phyloP scores from a whole-genome alignment of 2,113 vertebrate genomes.

The Trichomycterus rosablanca region DNA sequence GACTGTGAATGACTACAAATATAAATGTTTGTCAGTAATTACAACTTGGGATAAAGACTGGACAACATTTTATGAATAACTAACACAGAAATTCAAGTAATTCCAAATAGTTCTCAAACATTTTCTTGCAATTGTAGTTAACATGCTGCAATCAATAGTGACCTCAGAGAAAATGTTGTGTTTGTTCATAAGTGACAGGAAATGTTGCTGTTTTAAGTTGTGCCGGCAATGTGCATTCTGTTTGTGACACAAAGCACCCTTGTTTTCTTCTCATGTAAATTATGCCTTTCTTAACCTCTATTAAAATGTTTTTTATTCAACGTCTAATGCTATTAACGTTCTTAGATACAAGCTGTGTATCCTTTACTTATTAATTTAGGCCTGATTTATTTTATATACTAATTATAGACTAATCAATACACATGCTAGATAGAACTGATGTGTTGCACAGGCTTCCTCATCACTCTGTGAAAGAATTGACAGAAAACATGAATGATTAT shows the following conservation, averaged over 20 bases:
- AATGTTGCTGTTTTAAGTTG: slow-evolving; percentile 16
- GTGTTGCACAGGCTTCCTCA: slow-evolving; percentile 3
- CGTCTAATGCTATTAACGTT: slow-evolving; percentile 5
- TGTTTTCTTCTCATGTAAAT: slow-evolving; percentile 36
- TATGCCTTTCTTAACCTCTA: slow-evolving; percentile 42
- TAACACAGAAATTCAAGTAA: too few relatives aligned
- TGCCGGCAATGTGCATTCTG: slow-evolving; percentile 23
- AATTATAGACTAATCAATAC: not conserved
- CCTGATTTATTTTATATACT: not conserved
- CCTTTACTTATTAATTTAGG: not conserved
- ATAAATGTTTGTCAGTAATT: too few relatives aligned
- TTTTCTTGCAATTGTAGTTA: too few relatives aligned
- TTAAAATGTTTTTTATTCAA: slow-evolving; percentile 48
- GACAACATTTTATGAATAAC: too few relatives aligned
- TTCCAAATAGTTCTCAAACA: too few relatives aligned
- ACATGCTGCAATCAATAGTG: slow-evolving; percentile 4
- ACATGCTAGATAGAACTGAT: not conserved
- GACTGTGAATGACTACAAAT: too few relatives aligned
- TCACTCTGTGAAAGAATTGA: slow-evolving; percentile 17
- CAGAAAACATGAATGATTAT: too few relatives aligned
- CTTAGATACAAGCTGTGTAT: slow-evolving; percentile 6
- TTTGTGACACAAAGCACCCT: slow-evolving; percentile 31
- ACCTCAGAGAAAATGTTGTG: not conserved
- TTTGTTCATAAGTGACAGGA: slow-evolving; percentile 2
- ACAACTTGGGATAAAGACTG: too few relatives aligned